Percentiles rank a stretch among this genome's conserved stretches.
Evolutionary conservation across 2,113 vertebrate species (phyloP).

Genomic region (Toxotes chatareus): DNA sequence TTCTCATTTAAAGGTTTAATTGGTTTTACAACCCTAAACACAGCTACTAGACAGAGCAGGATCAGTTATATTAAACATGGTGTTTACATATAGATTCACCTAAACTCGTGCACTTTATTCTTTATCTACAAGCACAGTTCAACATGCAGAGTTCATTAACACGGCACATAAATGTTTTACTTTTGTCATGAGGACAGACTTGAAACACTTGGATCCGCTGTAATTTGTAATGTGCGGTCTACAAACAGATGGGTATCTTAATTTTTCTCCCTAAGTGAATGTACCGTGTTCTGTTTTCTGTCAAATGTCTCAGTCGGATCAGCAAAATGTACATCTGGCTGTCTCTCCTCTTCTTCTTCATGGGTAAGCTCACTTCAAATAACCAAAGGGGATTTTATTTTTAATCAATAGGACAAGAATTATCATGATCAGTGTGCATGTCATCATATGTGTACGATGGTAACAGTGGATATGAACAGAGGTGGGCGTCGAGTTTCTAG

Average conservation of each 20-base stretch:
- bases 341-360: constrained; percentile 39
- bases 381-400: background rate
- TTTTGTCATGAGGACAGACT: background rate
- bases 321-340: constrained; percentile 46
- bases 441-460: background rate
- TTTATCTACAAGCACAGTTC: background rate
- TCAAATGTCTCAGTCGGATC: constrained; percentile 13
- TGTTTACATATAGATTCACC: background rate
- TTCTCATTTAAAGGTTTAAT: background rate
- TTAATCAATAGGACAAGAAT: no score
- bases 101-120: background rate
- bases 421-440: background rate
- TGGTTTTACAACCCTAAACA: background rate
- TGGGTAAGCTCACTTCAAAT: constrained; percentile 47
- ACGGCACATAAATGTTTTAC: background rate
- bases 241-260: background rate
- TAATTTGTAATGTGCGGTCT: background rate
- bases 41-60: background rate
- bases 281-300: constrained; percentile 13
- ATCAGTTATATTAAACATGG: background rate
- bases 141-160: background rate
- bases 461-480: background rate
- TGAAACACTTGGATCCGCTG: background rate
- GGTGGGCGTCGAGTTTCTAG: background rate
- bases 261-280: background rate